Conservation (phyloP, 2,113 vertebrate genomes). For the Poeciliopsis occidentalis region DNA sequence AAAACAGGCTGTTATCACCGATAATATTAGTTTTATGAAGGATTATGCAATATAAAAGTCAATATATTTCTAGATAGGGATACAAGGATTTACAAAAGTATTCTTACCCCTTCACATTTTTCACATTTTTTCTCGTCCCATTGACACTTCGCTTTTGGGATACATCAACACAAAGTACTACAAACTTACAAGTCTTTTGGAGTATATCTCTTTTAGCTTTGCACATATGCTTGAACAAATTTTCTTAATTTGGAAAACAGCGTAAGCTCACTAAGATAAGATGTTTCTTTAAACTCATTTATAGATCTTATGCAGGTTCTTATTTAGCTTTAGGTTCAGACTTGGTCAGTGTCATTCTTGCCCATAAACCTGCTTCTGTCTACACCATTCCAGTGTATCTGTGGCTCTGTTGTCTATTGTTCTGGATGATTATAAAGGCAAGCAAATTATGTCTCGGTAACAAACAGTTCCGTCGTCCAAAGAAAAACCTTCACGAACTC, state of each 20-base stretch:
- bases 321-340: not conserved
- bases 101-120: too few species aligned
- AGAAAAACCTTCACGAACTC: not conserved
- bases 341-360: not conserved
- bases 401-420: not conserved
- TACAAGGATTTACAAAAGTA: too few species aligned
- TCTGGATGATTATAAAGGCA: not conserved
- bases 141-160: too few species aligned
- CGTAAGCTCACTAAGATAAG: not conserved
- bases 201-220: not conserved
- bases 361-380: not conserved
- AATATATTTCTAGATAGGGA: too few species aligned
- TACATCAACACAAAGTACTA: too few species aligned
- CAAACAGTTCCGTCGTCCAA: not conserved
- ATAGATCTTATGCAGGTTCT: not conserved
- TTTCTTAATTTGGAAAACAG: not conserved
- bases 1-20: too few species aligned
- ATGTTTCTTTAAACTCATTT: not conserved
- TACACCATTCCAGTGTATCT: too few species aligned
- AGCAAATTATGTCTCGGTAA: too few species aligned
- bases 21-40: too few species aligned
- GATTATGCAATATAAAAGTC: too few species aligned
- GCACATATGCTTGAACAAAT: not conserved
- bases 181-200: not conserved
- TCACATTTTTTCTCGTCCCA: too few species aligned